Percentiles rank a stretch among this genome's conserved stretches.
phyloP scores from a whole-genome alignment of 2,888 invertebrate genomes.

The Julus scanicus region DNA sequence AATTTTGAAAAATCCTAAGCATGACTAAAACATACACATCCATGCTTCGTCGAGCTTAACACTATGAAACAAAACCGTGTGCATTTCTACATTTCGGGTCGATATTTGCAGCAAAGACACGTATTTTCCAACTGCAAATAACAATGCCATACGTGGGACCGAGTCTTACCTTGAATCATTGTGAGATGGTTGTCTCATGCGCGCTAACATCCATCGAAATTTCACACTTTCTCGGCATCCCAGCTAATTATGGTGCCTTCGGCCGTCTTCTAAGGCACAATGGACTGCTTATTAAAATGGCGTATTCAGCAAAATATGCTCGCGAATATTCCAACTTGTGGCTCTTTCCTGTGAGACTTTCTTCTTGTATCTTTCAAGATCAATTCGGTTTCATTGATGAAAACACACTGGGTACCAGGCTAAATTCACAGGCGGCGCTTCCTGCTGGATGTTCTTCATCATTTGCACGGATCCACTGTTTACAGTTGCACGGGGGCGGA shows the following conservation, averaged over 20 bases:
- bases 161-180: constrained; percentile 50
- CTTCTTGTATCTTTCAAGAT: constrained; percentile 47
- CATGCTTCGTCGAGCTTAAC: neutral
- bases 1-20: neutral
- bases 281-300: neutral
- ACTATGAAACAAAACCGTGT: neutral
- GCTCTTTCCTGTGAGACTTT: constrained; percentile 46
- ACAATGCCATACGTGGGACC: constrained; percentile 2
- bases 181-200: constrained; percentile 34
- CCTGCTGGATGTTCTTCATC: neutral
- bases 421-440: neutral
- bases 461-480: constrained; percentile 27
- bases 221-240: constrained; percentile 46
- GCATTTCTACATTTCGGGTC: constrained; percentile 30
- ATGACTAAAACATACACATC: neutral
- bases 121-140: constrained; percentile 27
- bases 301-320: constrained; percentile 12
- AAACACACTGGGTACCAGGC: constrained; percentile 22
- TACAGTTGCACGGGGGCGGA: constrained; percentile 1
- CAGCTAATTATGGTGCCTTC: neutral
- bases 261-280: constrained; percentile 17
- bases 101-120: constrained; percentile 21
- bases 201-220: constrained; percentile 34
- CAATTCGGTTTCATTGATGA: constrained; percentile 46
- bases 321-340: constrained; percentile 48